phyloP scores from a whole-genome alignment of 53 echinoderm and acorn worm genomes.

The Mesocentrotus franciscanus region DNA sequence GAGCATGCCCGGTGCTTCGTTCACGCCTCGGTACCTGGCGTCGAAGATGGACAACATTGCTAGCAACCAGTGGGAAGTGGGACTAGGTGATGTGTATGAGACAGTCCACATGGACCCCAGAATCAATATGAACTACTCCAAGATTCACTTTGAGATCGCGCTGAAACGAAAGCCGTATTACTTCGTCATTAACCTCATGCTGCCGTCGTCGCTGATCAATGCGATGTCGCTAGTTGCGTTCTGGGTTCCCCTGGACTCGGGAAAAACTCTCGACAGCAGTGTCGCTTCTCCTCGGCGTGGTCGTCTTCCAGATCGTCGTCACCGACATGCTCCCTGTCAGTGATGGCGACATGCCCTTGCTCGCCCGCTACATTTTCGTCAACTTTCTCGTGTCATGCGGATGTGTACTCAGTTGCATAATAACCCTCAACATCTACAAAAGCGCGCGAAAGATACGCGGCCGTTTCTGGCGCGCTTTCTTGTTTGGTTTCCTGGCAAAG shows the following conservation, averaged over 20 bases:
- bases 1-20: slow-evolving; percentile 47
- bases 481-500: slow-evolving; percentile 34
- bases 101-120: background rate
- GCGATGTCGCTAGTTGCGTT: slow-evolving; percentile 33
- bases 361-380: slow-evolving; percentile 48
- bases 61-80: slow-evolving; percentile 49
- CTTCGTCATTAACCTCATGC: slow-evolving; percentile 42
- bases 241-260: slow-evolving; percentile 30
- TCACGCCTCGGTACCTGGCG: slow-evolving; percentile 17
- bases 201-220: slow-evolving; percentile 53
- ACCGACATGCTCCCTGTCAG: slow-evolving; percentile 22
- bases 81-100: background rate
- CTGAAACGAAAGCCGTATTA: slow-evolving; percentile 43
- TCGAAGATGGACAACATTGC: background rate
- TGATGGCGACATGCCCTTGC: slow-evolving; percentile 26
- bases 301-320: slow-evolving; percentile 59
- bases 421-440: slow-evolving; percentile 43
- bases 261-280: slow-evolving; percentile 58
- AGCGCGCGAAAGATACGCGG: background rate
- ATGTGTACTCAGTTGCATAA: slow-evolving; percentile 7
- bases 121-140: slow-evolving; percentile 9
- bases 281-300: slow-evolving; percentile 60
- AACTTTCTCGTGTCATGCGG: slow-evolving; percentile 57
- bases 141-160: slow-evolving; percentile 13
- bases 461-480: slow-evolving; percentile 29